Evolutionary conservation across 2,113 vertebrate genomes (phyloP).

Genomic region (Cyprinus carpio): DNA sequence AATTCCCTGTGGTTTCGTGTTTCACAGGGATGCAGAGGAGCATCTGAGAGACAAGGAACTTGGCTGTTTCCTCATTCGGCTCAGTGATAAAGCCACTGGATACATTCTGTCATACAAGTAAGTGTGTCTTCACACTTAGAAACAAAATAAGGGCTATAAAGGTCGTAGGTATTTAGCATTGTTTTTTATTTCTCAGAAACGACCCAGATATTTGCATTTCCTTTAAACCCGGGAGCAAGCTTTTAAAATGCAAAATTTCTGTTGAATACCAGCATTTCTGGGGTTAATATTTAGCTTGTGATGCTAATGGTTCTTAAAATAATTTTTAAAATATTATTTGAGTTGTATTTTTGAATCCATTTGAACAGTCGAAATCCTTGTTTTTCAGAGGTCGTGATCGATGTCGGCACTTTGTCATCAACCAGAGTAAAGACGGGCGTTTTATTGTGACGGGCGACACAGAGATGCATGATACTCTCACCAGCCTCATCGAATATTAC

Average conservation of each 20-base stretch:
- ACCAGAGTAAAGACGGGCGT: conserved; percentile 71
- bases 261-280: background rate
- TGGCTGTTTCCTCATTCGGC: conserved; percentile 84
- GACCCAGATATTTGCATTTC: conserved; percentile 41
- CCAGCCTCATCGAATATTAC: conserved; percentile 77
- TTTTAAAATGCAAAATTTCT: background rate
- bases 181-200: background rate
- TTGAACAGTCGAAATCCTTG: background rate
- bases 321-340: background rate
- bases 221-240: background rate
- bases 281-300: background rate
- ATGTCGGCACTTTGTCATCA: conserved; percentile 86
- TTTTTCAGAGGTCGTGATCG: conserved; percentile 79
- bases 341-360: background rate
- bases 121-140: conserved; percentile 54
- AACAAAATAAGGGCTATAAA: background rate
- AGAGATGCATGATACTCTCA: conserved; percentile 69
- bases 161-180: background rate
- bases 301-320: background rate
- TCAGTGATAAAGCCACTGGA: conserved; percentile 82
- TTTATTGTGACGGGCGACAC: conserved; percentile 80
- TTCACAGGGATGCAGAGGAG: conserved; percentile 80
- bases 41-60: conserved; percentile 75
- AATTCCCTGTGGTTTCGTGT: conserved; percentile 26
- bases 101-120: conserved; percentile 88